phyloP scores from a whole-genome alignment of 2,113 vertebrate genomes.

The Willisornis vidua region DNA sequence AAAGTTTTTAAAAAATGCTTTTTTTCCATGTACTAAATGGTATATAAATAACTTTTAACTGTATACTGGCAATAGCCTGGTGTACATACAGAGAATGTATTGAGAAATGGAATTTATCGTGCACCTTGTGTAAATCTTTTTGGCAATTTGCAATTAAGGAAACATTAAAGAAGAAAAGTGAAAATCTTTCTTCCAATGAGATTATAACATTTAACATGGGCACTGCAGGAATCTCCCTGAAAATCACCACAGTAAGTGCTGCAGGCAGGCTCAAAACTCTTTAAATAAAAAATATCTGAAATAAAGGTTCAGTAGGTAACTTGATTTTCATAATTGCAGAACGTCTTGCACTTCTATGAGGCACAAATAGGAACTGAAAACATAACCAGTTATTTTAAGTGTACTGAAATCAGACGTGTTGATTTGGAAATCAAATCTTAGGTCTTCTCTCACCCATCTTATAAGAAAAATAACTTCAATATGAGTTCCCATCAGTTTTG shows the following conservation, averaged over 20 bases:
- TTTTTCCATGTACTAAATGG: neutral
- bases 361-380: conserved; percentile 16
- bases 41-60: neutral
- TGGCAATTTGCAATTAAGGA: neutral
- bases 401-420: neutral
- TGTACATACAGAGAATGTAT: neutral
- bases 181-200: neutral
- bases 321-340: neutral
- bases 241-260: neutral
- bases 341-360: neutral
- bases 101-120: neutral
- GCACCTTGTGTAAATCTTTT: neutral
- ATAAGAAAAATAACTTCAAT: neutral
- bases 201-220: neutral
- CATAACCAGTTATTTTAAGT: neutral
- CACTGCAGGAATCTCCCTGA: neutral
- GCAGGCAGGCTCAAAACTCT: neutral
- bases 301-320: neutral
- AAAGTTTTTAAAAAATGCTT: accelerated
- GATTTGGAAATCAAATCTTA: conserved; percentile 14
- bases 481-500: neutral
- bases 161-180: neutral
- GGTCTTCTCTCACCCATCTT: neutral
- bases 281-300: neutral
- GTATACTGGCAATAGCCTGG: accelerated